Evolutionary conservation across 2,797 vertebrate genomes (phyloP).

Genomic region (Acanthis flammea): DNA sequence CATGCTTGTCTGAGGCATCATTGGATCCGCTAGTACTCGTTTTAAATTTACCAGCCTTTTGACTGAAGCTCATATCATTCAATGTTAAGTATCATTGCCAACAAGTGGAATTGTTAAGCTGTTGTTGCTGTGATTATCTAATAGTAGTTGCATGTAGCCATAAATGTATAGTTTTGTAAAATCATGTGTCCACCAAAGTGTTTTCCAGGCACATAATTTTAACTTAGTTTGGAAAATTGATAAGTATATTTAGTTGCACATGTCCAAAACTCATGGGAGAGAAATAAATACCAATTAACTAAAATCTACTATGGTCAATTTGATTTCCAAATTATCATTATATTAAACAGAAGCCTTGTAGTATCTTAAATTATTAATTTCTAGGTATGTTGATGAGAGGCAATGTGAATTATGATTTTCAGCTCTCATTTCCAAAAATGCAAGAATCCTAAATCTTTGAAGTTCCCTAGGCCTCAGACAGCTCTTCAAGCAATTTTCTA

Average conservation of each 20-base stretch:
- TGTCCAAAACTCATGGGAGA: not conserved
- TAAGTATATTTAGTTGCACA: not conserved
- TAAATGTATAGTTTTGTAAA: not conserved
- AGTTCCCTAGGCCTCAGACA: not conserved
- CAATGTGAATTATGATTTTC: not conserved
- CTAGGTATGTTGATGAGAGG: not conserved
- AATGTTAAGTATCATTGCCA: not conserved
- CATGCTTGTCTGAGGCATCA: not conserved
- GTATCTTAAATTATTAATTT: not conserved
- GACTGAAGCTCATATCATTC: not conserved
- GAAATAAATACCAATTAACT: not conserved
- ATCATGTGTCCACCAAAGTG: not conserved
- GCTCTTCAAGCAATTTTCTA: not conserved
- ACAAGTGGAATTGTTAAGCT: not conserved
- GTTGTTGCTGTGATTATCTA: not conserved
- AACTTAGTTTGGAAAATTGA: not conserved
- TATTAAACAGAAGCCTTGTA: not conserved
- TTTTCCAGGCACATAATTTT: not conserved
- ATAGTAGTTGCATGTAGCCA: not conserved
- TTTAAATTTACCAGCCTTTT: not conserved
- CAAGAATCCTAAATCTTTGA: not conserved
- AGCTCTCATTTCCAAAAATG: not conserved
- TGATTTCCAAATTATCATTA: not conserved
- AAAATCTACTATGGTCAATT: not conserved
- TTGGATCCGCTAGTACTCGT: not conserved